Evolutionary conservation across 2,888 invertebrate species (phyloP).

Genomic region (Volucella zonaria): DNA sequence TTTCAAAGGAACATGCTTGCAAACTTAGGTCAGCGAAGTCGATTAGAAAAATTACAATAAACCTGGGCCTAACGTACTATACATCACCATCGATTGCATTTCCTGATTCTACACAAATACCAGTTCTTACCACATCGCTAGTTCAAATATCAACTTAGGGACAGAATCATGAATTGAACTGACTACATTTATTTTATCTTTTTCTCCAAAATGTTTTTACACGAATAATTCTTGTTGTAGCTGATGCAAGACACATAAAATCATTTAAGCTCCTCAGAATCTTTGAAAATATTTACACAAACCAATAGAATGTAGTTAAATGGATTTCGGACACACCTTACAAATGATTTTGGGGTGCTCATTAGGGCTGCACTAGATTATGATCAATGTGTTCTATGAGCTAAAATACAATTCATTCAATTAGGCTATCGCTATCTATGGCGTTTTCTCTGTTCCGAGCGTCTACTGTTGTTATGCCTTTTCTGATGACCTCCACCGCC

Average conservation of each 20-base stretch:
- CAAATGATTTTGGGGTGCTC: constrained; percentile 23
- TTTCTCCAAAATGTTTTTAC: background rate
- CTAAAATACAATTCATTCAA: background rate
- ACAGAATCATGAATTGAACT: too few species aligned
- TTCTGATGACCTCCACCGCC: constrained; percentile 73
- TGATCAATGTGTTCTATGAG: constrained; percentile 11
- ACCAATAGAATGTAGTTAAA: constrained; percentile 9
- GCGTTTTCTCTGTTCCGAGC: constrained; percentile 77
- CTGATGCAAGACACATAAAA: constrained; percentile 16
- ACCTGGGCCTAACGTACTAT: too few species aligned
- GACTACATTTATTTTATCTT: too few species aligned
- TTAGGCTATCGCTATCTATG: constrained; percentile 64
- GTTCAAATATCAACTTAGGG: too few species aligned
- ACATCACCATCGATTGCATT: too few species aligned
- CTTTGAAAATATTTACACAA: constrained; percentile 25
- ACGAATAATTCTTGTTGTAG: background rate
- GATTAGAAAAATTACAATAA: too few species aligned
- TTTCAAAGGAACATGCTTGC: too few species aligned
- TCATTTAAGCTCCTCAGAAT: constrained; percentile 20
- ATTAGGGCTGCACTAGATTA: constrained; percentile 13
- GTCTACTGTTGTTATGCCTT: constrained; percentile 75
- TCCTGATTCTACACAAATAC: too few species aligned
- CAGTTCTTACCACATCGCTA: too few species aligned
- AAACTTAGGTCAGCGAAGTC: too few species aligned
- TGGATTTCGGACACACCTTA: background rate